These are phyloP conservation scores for Rutilus rutilus DNA, from an alignment of 2,113 vertebrate genomes.

Conservation along the genomic window DNA sequence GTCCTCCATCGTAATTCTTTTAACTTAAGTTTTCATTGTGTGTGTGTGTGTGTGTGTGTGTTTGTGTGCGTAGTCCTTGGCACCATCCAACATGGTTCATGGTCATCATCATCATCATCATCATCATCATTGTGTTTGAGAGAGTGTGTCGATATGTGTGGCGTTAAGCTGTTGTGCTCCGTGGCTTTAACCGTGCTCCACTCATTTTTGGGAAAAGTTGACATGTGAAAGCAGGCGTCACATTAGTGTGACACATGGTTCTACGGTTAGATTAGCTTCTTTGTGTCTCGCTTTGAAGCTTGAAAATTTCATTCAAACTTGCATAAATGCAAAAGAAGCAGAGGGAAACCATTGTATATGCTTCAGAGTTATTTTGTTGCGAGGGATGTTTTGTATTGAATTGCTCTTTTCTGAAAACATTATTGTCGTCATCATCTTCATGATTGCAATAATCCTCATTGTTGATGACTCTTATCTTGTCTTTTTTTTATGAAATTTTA, in stretches of 20 bases:
- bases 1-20: background rate
- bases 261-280: background rate
- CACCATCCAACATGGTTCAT: background rate
- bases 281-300: background rate
- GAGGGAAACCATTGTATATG: background rate
- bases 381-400: background rate
- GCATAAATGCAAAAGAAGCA: background rate
- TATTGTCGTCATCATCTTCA: background rate
- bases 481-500: background rate
- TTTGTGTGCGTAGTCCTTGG: conserved; percentile 14
- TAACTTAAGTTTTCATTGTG: background rate
- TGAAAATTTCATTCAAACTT: background rate
- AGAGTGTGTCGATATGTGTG: conserved; percentile 22
- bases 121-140: conserved; percentile 20
- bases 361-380: background rate
- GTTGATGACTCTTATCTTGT: background rate
- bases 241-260: background rate
- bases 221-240: conserved; percentile 13
- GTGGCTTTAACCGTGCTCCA: conserved; percentile 20
- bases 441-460: conserved; percentile 4
- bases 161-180: background rate
- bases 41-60: background rate
- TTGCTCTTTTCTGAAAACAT: conserved; percentile 1
- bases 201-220: conserved; percentile 17
- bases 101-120: background rate